Percentiles rank a stretch among this genome's conserved stretches.
Conservation (phyloP, 2,797 vertebrate species). For the Numenius phaeopus region DNA sequence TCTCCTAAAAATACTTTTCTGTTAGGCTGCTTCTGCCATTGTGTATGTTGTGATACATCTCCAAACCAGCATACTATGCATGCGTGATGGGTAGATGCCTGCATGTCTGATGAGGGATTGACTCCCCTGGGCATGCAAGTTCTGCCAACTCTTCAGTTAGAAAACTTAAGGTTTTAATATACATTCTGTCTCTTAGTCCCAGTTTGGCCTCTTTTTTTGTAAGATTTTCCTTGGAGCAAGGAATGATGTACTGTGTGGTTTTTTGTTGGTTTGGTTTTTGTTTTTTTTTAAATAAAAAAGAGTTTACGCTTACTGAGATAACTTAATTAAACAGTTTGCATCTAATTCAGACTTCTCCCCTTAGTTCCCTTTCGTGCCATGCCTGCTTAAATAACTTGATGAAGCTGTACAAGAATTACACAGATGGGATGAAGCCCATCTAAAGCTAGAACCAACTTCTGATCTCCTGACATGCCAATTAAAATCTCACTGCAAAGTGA, state of each 20-base stretch:
- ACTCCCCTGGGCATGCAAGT: neutral
- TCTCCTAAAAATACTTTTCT: neutral
- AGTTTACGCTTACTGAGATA: neutral
- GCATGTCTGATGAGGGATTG: slow-evolving; percentile 32
- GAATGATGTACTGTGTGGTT: neutral
- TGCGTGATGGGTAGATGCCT: neutral
- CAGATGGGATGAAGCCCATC: neutral
- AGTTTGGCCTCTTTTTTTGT: neutral
- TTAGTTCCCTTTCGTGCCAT: neutral
- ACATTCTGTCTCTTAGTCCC: neutral
- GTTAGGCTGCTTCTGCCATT: neutral
- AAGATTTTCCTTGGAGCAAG: neutral
- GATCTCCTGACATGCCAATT: neutral
- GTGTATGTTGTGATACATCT: neutral
- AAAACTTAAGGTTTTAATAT: slow-evolving; percentile 40
- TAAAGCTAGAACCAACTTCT: neutral
- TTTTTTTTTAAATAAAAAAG: neutral
- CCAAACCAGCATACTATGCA: neutral
- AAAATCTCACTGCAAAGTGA: neutral
- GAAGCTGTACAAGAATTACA: neutral
- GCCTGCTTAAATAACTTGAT: neutral
- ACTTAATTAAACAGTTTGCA: neutral
- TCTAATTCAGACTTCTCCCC: neutral
- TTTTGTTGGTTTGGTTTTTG: neutral
- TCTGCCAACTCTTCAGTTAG: slow-evolving; percentile 33